Conservation (phyloP, 2,113 vertebrate species). For the Callorhinus ursinus region DNA sequence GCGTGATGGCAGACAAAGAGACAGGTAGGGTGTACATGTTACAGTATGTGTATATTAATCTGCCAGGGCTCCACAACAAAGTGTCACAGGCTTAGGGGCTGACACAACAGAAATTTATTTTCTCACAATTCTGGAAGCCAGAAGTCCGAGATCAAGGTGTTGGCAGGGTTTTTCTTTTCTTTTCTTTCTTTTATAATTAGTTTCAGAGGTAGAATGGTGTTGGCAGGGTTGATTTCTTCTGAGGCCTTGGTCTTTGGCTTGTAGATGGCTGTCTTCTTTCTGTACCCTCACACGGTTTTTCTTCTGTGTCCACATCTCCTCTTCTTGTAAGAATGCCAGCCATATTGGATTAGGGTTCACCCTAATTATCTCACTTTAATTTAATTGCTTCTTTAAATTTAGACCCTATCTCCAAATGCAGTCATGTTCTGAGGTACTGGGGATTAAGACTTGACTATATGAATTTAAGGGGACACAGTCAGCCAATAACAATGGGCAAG, state of each 20-base stretch:
- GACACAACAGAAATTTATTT: conserved; percentile 18
- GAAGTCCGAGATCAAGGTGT: neutral
- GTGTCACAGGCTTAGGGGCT: neutral
- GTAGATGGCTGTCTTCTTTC: neutral
- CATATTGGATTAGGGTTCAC: neutral
- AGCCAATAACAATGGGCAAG: neutral
- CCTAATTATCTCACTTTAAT: neutral
- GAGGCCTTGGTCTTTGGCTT: neutral
- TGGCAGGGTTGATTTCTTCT: neutral
- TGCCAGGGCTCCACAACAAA: neutral
- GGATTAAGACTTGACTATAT: neutral
- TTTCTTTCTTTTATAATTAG: no score
- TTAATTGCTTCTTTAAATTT: neutral
- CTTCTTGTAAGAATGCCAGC: neutral
- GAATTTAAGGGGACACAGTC: neutral
- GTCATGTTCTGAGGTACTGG: neutral
- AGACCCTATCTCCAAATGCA: neutral
- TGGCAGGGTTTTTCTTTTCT: no score
- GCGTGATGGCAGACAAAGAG: neutral
- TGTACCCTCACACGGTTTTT: neutral
- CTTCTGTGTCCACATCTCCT: neutral
- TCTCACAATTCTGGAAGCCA: neutral
- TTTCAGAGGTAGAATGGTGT: neutral
- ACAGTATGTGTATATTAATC: neutral
- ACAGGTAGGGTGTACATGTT: neutral